These are phyloP conservation scores for Euphonia xanthogaster DNA, from an alignment of 2,797 vertebrate species.

Conservation along the genomic window DNA sequence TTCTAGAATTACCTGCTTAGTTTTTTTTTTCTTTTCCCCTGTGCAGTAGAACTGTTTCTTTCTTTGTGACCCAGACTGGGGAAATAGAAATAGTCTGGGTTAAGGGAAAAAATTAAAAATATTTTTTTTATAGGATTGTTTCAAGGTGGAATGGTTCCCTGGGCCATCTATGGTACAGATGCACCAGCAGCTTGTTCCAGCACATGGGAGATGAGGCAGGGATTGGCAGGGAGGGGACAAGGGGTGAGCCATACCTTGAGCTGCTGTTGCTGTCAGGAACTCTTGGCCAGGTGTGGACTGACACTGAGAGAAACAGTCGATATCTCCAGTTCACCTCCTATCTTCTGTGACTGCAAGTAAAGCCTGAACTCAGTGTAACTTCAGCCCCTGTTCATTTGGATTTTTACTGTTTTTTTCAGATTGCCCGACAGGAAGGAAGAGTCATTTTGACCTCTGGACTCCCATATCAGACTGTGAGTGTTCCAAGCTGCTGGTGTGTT, in stretches of 20 bases:
- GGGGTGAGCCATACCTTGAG: not conserved
- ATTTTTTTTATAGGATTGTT: not conserved
- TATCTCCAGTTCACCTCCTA: not conserved
- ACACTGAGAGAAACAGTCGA: accelerated
- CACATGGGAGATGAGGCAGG: not conserved
- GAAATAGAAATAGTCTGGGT: not conserved
- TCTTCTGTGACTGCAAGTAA: not conserved
- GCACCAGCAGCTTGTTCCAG: not conserved
- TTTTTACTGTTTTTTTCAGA: constrained; percentile 67
- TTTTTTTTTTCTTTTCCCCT: not conserved
- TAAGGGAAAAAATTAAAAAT: not conserved
- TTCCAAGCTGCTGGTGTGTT: not conserved
- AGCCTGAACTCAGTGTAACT: not conserved
- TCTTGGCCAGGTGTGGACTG: not conserved
- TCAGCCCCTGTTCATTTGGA: not conserved
- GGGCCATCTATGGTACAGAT: not conserved
- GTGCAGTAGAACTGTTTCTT: not conserved
- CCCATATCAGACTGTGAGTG: constrained; percentile 84
- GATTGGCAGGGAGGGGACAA: not conserved
- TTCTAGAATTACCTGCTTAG: not conserved
- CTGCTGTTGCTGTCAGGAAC: not conserved
- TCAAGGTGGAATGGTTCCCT: not conserved
- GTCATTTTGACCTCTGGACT: constrained; percentile 88
- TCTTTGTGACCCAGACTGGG: not conserved
- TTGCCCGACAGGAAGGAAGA: constrained; percentile 82